These are phyloP conservation scores for Papilio xuthus DNA, from an alignment of 1,140 invertebrate genomes.

Conservation along the genomic window DNA sequence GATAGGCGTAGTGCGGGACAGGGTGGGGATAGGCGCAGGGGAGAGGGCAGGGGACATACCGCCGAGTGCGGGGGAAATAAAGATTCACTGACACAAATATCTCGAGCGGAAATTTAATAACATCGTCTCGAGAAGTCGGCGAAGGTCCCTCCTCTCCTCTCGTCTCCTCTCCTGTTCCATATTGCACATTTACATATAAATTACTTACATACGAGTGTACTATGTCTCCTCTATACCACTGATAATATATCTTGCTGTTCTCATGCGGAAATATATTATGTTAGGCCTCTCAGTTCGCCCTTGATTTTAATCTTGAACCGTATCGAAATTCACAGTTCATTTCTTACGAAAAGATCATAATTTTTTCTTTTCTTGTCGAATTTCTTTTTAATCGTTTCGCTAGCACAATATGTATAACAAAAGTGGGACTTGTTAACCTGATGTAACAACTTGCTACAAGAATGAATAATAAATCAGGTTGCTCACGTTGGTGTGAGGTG, in stretches of 20 bases:
- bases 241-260: slow-evolving; percentile 17
- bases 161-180: slow-evolving; percentile 9
- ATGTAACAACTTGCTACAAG: neutral
- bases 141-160: neutral
- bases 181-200: slow-evolving; percentile 28
- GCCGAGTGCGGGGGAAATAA: slow-evolving; percentile 16
- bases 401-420: neutral
- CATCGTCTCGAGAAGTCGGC: slow-evolving; percentile 12
- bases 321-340: neutral
- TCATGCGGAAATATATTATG: neutral
- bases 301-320: neutral
- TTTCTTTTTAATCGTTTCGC: too few relatives aligned
- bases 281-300: neutral
- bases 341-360: too few relatives aligned
- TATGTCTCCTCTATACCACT: neutral
- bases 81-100: slow-evolving; percentile 26
- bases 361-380: too few relatives aligned
- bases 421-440: neutral
- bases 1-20: neutral
- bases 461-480: neutral
- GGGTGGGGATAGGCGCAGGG: neutral
- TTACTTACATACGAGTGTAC: slow-evolving; percentile 13
- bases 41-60: neutral
- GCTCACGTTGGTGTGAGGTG: neutral
- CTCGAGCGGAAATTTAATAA: slow-evolving; percentile 27